Evolutionary conservation across 1,140 invertebrate genomes (phyloP).

Genomic region (Branchinecta lynchi): DNA sequence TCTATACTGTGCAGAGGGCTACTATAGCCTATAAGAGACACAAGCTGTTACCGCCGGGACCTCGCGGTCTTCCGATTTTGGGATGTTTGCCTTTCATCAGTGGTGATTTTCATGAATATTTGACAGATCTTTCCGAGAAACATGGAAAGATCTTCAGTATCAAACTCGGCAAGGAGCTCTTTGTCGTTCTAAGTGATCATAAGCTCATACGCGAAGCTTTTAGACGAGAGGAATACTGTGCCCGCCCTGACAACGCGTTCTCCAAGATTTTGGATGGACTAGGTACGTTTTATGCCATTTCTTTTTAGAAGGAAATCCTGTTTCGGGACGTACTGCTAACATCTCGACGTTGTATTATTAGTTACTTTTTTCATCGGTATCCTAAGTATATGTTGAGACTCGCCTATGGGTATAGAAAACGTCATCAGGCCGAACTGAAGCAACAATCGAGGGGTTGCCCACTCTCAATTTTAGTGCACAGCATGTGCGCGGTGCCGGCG

Average conservation of each 20-base stretch:
- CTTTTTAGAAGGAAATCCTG: neutral
- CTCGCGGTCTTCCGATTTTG: slow-evolving; percentile 61
- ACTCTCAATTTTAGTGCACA: too few relatives aligned
- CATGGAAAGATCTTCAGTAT: slow-evolving; percentile 70
- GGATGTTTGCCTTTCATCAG: slow-evolving; percentile 66
- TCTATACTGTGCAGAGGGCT: neutral
- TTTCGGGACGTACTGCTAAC: too few relatives aligned
- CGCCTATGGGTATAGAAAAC: too few relatives aligned
- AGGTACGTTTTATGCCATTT: slow-evolving; percentile 45
- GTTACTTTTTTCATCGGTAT: too few relatives aligned
- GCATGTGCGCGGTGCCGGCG: too few relatives aligned
- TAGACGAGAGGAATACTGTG: slow-evolving; percentile 63
- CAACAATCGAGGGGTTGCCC: too few relatives aligned
- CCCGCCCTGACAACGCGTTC: slow-evolving; percentile 62
- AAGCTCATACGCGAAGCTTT: slow-evolving; percentile 67
- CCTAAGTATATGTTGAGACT: too few relatives aligned
- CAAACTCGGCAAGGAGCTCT: slow-evolving; percentile 55
- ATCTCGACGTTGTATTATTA: too few relatives aligned
- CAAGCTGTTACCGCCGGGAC: slow-evolving; percentile 53
- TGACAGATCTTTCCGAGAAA: slow-evolving; percentile 50
- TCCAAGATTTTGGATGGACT: slow-evolving; percentile 72
- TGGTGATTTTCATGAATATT: slow-evolving; percentile 55
- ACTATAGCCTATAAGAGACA: neutral
- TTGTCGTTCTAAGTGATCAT: slow-evolving; percentile 70
- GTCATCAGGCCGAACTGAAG: too few relatives aligned